Base-by-base conservation (phyloP, 2,888 invertebrate species). In the Lasioglossum lativentre region DNA sequence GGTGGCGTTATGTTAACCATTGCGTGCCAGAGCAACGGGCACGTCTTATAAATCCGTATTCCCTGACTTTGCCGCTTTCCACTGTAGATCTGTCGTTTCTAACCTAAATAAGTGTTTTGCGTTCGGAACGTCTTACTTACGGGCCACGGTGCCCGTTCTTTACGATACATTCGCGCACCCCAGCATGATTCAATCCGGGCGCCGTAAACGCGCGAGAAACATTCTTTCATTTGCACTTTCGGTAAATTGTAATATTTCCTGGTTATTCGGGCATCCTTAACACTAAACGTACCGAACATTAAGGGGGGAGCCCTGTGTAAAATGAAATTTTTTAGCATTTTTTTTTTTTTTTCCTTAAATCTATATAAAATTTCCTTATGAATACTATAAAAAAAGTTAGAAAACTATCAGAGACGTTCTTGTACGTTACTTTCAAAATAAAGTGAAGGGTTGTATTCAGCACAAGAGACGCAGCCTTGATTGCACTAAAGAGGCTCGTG, bases 21-120 rank as follows among this genome's bases (percentile, higher is more conserved):
- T 23, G 27, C 59, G 59, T 59, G 59, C 59, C 59, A 27, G 14
- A 19, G 19, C 75, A 4, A 56, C 27, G n/a, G 3, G 34, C 52
- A 27, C 34, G 45, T 23, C 70, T 72, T 34, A 52, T 70, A 73
- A 47, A 85, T 80, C 70, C 75, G 79, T 85, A 79, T 85, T 74
- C 38, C 70, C 6, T n/a, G 80, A 40, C 27, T 70, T 73, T 3
- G 59, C 63, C 52, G 74, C 86, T 86, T 86, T 86, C 86, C 63
- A 86, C 73, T 14, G 70, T 70, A 74, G 70, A 77, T 85, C 80
- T 76, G 72, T 38, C 59, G 30, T 40, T 83, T 38, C 73, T 71
- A 3, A 10, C 30, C 14, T 3, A 30, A 34, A 66, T 66, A 42
- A n/a, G 23, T 73, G 38, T 59, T 56, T 76, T 45, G 38, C 68